These are phyloP conservation scores for Otis tarda DNA, from an alignment of 2,113 vertebrate genomes.

Conservation along the genomic window DNA sequence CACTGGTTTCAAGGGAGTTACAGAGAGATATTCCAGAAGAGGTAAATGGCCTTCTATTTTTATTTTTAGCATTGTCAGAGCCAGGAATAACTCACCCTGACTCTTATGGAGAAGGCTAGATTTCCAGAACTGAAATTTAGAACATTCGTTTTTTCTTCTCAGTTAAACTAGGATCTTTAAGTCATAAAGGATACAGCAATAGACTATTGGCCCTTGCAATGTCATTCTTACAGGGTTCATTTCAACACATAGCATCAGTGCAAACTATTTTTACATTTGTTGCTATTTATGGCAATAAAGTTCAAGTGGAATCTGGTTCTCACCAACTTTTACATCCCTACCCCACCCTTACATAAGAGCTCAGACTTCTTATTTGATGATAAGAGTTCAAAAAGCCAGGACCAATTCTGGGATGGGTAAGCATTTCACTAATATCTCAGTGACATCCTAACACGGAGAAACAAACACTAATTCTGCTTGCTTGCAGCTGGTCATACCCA, in stretches of 20 bases:
- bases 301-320: background rate
- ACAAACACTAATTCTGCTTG: background rate
- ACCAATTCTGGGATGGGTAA: background rate
- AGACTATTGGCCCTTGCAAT: background rate
- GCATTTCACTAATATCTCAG: background rate
- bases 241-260: background rate
- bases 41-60: background rate
- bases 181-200: background rate
- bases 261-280: background rate
- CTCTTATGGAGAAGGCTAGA: background rate
- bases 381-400: background rate
- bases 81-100: constrained; percentile 3
- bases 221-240: background rate
- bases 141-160: background rate
- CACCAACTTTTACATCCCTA: background rate
- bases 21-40: background rate
- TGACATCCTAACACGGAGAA: fast-evolving
- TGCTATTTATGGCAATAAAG: background rate
- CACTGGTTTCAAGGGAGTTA: background rate
- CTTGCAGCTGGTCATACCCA: background rate
- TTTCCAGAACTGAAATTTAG: background rate
- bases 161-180: background rate
- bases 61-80: background rate
- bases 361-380: background rate
- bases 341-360: background rate